Percentiles rank a stretch among this genome's conserved stretches.
Conservation (phyloP, 2,797 vertebrate genomes). For the Lagodon rhomboides region DNA sequence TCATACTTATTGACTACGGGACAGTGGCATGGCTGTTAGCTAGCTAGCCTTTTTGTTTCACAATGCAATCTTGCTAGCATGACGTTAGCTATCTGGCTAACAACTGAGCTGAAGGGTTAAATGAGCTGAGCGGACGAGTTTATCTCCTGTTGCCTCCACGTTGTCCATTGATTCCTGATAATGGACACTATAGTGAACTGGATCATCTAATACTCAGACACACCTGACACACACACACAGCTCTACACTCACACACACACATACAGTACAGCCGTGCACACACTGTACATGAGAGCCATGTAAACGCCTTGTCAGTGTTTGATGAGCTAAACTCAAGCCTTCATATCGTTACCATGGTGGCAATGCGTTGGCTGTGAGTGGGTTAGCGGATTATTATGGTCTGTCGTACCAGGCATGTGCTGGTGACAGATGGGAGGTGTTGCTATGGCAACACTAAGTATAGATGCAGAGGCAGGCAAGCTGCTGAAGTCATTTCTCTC, state of each 20-base stretch:
- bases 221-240: not conserved
- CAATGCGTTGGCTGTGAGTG: constrained; percentile 71
- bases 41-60: too few species aligned
- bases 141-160: too few species aligned
- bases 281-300: not conserved
- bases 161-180: too few species aligned
- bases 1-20: too few species aligned
- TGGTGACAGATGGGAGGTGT: constrained; percentile 62
- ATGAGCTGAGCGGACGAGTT: too few species aligned
- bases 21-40: too few species aligned
- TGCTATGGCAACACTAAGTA: constrained; percentile 68
- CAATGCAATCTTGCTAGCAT: too few species aligned
- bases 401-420: constrained; percentile 69
- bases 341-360: constrained; percentile 46
- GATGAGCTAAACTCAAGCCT: constrained; percentile 33
- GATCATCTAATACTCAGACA: too few species aligned
- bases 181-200: too few species aligned
- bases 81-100: too few species aligned
- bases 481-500: constrained; percentile 40
- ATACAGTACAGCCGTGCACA: not conserved
- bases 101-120: too few species aligned
- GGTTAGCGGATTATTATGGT: constrained; percentile 70
- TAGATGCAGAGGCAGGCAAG: constrained; percentile 56
- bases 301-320: constrained; percentile 12
- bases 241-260: not conserved